phyloP scores from a whole-genome alignment of 2,888 invertebrate species.

The Metacarcinus magister region DNA sequence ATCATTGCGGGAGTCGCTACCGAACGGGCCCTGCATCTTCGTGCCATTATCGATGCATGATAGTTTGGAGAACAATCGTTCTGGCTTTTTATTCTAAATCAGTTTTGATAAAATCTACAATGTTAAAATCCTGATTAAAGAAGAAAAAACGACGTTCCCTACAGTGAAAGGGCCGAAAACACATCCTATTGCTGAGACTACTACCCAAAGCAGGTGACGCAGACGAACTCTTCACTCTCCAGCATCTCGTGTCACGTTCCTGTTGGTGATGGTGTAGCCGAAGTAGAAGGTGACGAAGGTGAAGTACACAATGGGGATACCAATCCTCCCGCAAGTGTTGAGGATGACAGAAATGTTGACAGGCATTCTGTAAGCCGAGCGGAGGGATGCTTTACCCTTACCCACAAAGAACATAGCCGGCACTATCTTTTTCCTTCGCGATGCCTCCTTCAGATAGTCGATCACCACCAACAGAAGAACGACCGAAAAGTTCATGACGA shows the following conservation, averaged over 20 bases:
- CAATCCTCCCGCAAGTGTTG: not conserved
- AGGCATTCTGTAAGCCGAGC: too few relatives aligned
- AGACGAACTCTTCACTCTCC: not conserved
- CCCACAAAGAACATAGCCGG: not conserved
- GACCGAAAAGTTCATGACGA: conserved; percentile 64
- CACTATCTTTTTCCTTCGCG: not conserved
- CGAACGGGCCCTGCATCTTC: too few relatives aligned
- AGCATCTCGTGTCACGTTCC: not conserved
- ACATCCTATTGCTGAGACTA: not conserved
- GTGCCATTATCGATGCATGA: too few relatives aligned
- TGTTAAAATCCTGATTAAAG: not conserved
- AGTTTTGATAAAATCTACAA: too few relatives aligned
- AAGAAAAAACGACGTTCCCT: too few relatives aligned
- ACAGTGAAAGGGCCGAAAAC: too few relatives aligned
- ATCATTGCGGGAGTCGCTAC: too few relatives aligned
- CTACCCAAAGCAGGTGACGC: not conserved
- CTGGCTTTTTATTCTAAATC: too few relatives aligned
- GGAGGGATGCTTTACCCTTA: not conserved
- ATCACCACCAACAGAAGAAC: conserved; percentile 63
- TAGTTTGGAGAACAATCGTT: too few relatives aligned
- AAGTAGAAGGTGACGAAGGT: conserved; percentile 43
- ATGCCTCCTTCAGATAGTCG: conserved; percentile 55
- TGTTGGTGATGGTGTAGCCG: conserved; percentile 51
- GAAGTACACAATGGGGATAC: conserved; percentile 11
- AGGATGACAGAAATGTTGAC: not conserved